phyloP scores from a whole-genome alignment of 30 jellyfish, hydroid and myxozoan genomes.

The Catostylus mosaicus region DNA sequence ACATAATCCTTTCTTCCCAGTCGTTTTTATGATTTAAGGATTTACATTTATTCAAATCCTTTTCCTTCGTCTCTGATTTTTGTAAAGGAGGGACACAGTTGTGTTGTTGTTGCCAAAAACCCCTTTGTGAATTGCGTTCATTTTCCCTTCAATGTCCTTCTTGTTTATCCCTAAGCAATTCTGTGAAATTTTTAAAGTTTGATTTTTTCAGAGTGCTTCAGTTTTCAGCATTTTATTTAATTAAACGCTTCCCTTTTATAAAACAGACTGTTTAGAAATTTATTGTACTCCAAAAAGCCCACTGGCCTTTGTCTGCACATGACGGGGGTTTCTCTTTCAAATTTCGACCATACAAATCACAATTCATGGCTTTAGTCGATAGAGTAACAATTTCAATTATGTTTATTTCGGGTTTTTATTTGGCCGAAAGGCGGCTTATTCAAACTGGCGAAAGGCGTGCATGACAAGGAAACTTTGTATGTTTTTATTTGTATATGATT shows the following conservation, averaged over 20 bases:
- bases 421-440: too few relatives aligned
- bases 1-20: background rate
- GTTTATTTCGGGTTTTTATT: too few relatives aligned
- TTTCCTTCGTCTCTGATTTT: background rate
- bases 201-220: background rate
- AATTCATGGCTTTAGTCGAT: background rate
- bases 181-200: background rate
- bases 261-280: background rate
- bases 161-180: background rate
- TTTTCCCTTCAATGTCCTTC: background rate
- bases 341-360: background rate
- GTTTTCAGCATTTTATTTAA: background rate
- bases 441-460: too few relatives aligned
- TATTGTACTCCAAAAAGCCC: background rate
- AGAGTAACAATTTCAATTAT: background rate
- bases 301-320: background rate
- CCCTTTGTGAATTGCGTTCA: background rate
- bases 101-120: background rate
- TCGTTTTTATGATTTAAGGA: background rate
- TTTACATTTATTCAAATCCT: background rate
- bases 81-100: background rate
- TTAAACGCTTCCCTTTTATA: background rate
- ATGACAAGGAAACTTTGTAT: too few relatives aligned
- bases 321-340: background rate
- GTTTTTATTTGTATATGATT: too few relatives aligned